Base-by-base conservation (phyloP, 2,797 vertebrate species). In the Astyanax mexicanus region DNA sequence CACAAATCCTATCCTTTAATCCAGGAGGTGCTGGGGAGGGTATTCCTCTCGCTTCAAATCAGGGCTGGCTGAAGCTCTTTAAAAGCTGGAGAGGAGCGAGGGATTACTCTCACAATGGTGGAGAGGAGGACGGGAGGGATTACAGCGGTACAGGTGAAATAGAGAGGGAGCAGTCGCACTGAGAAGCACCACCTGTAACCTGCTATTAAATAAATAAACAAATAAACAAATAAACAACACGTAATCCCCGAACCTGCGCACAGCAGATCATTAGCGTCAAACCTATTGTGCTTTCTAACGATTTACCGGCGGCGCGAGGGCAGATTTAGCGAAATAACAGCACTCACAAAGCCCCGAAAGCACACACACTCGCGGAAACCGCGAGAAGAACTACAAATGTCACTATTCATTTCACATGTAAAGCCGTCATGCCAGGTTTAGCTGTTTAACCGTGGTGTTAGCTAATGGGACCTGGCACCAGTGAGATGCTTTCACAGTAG, bases 401-500 rank as follows among this genome's bases (percentile, higher is more conserved):
- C 72, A 75, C 75, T 57, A 72, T 78, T 82, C 60, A 66, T 82
- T 84, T 81, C 66, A 68, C 82, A 68, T 73, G 60, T 75, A 68
- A 76, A 81, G 45, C 74, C 77, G 45, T 52, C 71, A 81, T 84
- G 79, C 60, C 68, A 79, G 72, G 85, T 87, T 84, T 80, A 78
- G 78, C 78, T 82, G 82, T 89, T 89, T 86, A 87, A 89, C 66
- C 55, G 76, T 83, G 80, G 86, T 84, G 85, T 90, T 90, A 85
- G 91, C 90, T 91, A 89, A 92, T 90, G 86, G 86, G 90, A 91
- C 84, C 90, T 92, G 90, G 90, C 90, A 93, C 72, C 61, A 64
- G 51, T 66, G 69, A 79, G 58, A 79, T 57, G 37, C 81, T 84
- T 85, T 69, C 79, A 49, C 79, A 76, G 81, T 77, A 69, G 83